phyloP scores from a whole-genome alignment of 2,888 invertebrate species.

The Meteorus cinctellus region DNA sequence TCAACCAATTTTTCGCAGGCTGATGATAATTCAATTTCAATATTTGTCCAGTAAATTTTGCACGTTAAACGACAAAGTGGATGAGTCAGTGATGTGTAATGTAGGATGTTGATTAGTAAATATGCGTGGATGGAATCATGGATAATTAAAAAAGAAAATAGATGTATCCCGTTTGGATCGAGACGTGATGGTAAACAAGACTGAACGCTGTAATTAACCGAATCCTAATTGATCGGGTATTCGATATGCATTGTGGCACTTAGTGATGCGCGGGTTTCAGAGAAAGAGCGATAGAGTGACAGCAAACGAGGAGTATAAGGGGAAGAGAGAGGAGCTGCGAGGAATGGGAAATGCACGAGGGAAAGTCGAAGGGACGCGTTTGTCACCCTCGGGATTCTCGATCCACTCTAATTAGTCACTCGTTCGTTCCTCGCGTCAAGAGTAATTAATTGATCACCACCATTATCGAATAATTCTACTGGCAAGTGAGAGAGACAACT shows the following conservation, averaged over 20 bases:
- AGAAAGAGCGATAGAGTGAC: constrained; percentile 40
- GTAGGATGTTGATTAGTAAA: not conserved
- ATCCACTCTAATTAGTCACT: constrained; percentile 48
- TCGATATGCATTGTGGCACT: constrained; percentile 36
- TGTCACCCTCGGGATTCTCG: constrained; percentile 44
- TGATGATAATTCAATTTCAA: not conserved
- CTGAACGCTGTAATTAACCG: constrained; percentile 38
- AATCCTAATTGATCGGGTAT: constrained; percentile 43
- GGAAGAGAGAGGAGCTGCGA: constrained; percentile 35
- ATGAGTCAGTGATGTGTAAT: not conserved
- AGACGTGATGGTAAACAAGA: not conserved
- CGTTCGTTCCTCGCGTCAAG: constrained; percentile 48
- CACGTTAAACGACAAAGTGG: not conserved
- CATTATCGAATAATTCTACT: constrained; percentile 52
- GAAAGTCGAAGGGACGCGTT: constrained; percentile 44
- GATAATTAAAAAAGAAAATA: not conserved
- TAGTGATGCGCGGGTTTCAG: constrained; percentile 30
- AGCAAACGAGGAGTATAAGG: constrained; percentile 33
- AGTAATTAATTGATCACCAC: constrained; percentile 55
- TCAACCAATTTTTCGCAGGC: not conserved
- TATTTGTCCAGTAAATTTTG: not conserved
- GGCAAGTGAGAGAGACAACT: constrained; percentile 29
- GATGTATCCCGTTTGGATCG: constrained; percentile 3
- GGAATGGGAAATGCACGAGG: constrained; percentile 39
- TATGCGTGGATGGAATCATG: not conserved